Conservation (phyloP, 2,113 vertebrate species). For the Callopanchax toddi region DNA sequence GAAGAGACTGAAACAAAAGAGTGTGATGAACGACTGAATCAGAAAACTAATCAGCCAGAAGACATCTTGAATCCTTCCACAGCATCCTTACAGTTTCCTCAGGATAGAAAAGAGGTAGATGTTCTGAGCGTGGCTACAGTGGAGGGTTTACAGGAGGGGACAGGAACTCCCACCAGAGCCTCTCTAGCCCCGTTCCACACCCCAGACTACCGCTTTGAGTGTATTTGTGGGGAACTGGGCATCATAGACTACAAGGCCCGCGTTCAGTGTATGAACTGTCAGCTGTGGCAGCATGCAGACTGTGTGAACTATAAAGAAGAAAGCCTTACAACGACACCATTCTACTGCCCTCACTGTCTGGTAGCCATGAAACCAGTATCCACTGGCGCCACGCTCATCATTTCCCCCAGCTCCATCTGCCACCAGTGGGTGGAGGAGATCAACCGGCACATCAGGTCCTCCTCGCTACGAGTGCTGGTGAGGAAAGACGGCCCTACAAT, state of each 20-base stretch:
- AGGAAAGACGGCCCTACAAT: conserved; percentile 19
- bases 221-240: conserved; percentile 94
- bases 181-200: conserved; percentile 82
- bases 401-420: conserved; percentile 98
- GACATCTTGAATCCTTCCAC: conserved; percentile 10
- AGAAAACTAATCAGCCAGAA: conserved; percentile 18
- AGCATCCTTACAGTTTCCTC: conserved; percentile 1
- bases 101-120: conserved; percentile 30
- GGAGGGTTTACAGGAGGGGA: conserved; percentile 23
- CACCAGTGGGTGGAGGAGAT: conserved; percentile 99
- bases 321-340: conserved; percentile 88
- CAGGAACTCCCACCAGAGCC: conserved; percentile 50
- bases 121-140: neutral
- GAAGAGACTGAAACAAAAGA: conserved; percentile 26
- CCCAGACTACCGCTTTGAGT: conserved; percentile 92
- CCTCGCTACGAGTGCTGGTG: conserved; percentile 93
- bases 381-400: conserved; percentile 94
- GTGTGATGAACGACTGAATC: conserved; percentile 21
- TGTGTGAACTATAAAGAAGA: conserved; percentile 97
- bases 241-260: conserved; percentile 90
- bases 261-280: conserved; percentile 95
- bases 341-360: conserved; percentile 97
- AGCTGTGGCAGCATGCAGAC: conserved; percentile 95
- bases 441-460: conserved; percentile 91
- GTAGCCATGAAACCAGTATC: conserved; percentile 95